Evolutionary conservation across 2,797 vertebrate genomes (phyloP).

Genomic region (Synanceia verrucosa): DNA sequence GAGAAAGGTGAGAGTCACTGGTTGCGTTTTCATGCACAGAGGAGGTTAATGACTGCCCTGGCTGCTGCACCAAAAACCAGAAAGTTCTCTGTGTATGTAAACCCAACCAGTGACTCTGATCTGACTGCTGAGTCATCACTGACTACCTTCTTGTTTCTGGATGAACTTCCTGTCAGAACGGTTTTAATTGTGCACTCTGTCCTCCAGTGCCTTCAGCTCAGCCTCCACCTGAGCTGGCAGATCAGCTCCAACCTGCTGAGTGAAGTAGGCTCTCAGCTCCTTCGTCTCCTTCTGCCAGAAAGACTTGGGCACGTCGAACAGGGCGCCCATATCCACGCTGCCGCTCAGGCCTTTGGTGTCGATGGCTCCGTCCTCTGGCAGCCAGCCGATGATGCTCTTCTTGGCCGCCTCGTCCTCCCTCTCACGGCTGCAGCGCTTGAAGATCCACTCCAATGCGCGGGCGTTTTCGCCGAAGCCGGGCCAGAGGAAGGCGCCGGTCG

Average conservation of each 20-base stretch:
- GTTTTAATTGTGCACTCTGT: conserved; percentile 80
- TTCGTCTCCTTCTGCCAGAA: conserved; percentile 91
- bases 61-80: background rate
- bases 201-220: conserved; percentile 86
- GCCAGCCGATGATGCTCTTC: conserved; percentile 84
- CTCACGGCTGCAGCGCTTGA: conserved; percentile 85
- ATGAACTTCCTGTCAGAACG: conserved; percentile 7
- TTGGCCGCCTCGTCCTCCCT: conserved; percentile 82
- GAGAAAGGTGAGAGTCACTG: conserved; percentile 12
- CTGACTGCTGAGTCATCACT: conserved; percentile 11
- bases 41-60: background rate
- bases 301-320: conserved; percentile 85
- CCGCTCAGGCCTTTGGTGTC: conserved; percentile 80
- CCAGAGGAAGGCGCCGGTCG: conserved; percentile 88
- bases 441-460: conserved; percentile 94
- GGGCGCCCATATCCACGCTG: conserved; percentile 81
- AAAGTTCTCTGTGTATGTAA: conserved; percentile 20
- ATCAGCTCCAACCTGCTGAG: conserved; percentile 88
- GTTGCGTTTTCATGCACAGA: conserved; percentile 28
- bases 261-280: conserved; percentile 87
- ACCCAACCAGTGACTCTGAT: conserved; percentile 31
- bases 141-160: background rate
- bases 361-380: conserved; percentile 86
- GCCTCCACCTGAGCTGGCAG: conserved; percentile 85
- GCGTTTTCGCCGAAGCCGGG: conserved; percentile 94